Evolutionary conservation across 2,113 vertebrate species (phyloP), one percentile per base, ranked within the genome.

Genomic region (Marmota flaviventris): DNA sequence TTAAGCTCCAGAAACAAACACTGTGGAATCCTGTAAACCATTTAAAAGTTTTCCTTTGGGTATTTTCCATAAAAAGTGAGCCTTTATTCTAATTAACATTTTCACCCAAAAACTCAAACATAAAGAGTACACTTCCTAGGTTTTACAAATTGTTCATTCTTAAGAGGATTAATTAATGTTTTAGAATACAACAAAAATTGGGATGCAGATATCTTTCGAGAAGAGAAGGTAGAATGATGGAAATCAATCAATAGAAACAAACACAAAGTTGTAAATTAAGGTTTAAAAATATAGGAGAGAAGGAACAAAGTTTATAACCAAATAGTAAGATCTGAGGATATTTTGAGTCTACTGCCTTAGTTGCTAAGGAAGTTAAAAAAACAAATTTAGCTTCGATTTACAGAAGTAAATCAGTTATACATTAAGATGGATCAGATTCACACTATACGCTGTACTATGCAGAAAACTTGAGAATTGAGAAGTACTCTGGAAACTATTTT

Each of bases 181-280:
- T 75, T 82, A 84, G 63, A 86, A 65, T 58, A 65, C 2, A 34
- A 78, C 29, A 82, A 87, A 88, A 75, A 53, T 22, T 39, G 4
- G 24, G 14, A 69, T 24, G 8, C 37, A 97, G 53, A 48, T 93
- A 37, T 39, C 76, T 95, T 77, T 89, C 65, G 34, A 89, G 42
- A 94, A 58, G 34, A 89, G 42, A 94, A 58, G 48, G 8, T 67
- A 53, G 42, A 85, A 67, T 95, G 32, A 72, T 27, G 27, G 17
- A 94, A 90, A 63, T 84, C 89, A 89, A 67, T 25, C 37, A 89
- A 48, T 58, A n/a, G 45, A 77, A 5, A 83, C 12, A 87, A 91
- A 87, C n/a, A 70, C 39, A 53, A 97, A 88, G 58, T 84, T 61
- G 34, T 56, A 97, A 79, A 72, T 89, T 83, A 85, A 96, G 4